These are phyloP conservation scores for Coranthus polyacanthus DNA, from an alignment of 2,797 vertebrate species.

Conservation along the genomic window DNA sequence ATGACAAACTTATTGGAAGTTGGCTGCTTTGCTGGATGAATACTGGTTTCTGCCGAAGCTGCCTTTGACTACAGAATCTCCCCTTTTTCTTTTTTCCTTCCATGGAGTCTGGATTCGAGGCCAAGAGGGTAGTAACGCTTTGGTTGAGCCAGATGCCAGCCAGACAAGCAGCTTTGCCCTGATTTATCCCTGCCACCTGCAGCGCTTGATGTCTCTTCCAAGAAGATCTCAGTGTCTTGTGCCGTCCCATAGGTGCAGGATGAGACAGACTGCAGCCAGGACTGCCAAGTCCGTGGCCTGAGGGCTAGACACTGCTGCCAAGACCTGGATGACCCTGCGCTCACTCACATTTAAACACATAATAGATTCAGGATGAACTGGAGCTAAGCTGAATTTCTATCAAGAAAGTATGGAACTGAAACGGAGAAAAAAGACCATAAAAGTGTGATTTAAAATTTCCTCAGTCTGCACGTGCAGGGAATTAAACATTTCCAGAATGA, in stretches of 20 bases:
- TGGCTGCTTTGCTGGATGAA: constrained; percentile 1
- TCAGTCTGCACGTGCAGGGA: neutral
- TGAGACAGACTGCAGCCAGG: constrained; percentile 57
- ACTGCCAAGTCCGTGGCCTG: constrained; percentile 54
- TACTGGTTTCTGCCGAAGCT: neutral
- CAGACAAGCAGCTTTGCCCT: constrained; percentile 39
- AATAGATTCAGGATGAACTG: constrained; percentile 5
- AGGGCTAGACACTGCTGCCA: constrained; percentile 25
- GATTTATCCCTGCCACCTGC: constrained; percentile 52
- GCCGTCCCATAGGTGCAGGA: constrained; percentile 33
- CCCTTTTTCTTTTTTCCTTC: constrained; percentile 2
- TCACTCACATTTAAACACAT: constrained; percentile 10
- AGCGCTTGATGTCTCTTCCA: constrained; percentile 49
- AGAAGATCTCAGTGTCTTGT: constrained; percentile 35
- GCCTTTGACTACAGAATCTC: constrained; percentile 6
- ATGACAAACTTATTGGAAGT: constrained; percentile 9
- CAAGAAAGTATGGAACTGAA: constrained; percentile 1
- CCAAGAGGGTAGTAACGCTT: constrained; percentile 6
- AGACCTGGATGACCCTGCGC: constrained; percentile 23
- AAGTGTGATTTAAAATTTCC: neutral
- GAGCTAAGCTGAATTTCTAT: neutral
- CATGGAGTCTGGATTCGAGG: constrained; percentile 1
- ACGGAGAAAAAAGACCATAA: neutral
- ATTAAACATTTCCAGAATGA: too few relatives aligned
- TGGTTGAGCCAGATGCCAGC: constrained; percentile 39